These are phyloP conservation scores for Ochropleura plecta DNA, from an alignment of 2,888 invertebrate genomes.

Conservation along the genomic window DNA sequence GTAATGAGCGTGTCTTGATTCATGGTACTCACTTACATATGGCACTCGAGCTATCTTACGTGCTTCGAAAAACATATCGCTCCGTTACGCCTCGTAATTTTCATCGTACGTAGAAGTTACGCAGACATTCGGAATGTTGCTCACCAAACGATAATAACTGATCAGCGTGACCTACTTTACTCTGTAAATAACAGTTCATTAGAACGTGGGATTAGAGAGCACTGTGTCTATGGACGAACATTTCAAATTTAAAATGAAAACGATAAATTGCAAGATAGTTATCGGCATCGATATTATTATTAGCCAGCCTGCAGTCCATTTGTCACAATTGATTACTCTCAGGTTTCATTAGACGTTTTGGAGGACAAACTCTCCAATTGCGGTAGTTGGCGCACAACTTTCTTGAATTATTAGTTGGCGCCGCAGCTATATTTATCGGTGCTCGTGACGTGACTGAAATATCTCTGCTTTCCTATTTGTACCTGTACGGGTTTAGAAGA, in stretches of 20 bases:
- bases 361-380: slow-evolving; percentile 68
- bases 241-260: slow-evolving; percentile 14
- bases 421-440: slow-evolving; percentile 74
- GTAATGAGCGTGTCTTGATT: slow-evolving; percentile 53
- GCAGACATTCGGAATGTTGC: slow-evolving; percentile 41
- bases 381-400: slow-evolving; percentile 71
- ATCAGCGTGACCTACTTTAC: slow-evolving; percentile 51
- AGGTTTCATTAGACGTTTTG: slow-evolving; percentile 61
- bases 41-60: slow-evolving; percentile 61
- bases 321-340: slow-evolving; percentile 50
- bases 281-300: slow-evolving; percentile 16
- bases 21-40: slow-evolving; percentile 48
- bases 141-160: slow-evolving; percentile 45
- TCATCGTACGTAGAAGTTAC: slow-evolving; percentile 47
- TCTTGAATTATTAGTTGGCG: slow-evolving; percentile 73
- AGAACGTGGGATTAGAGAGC: slow-evolving; percentile 23
- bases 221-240: slow-evolving; percentile 1
- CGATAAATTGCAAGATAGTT: slow-evolving; percentile 8
- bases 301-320: slow-evolving; percentile 35
- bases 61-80: slow-evolving; percentile 63
- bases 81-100: slow-evolving; percentile 57
- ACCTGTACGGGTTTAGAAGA: slow-evolving; percentile 47
- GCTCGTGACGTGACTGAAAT: slow-evolving; percentile 75
- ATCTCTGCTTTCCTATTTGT: slow-evolving; percentile 65
- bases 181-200: slow-evolving; percentile 45